Percentiles rank a stretch among this genome's conserved stretches.
Conservation (phyloP, 2,113 vertebrate species). For the Heptranchias perlo region DNA sequence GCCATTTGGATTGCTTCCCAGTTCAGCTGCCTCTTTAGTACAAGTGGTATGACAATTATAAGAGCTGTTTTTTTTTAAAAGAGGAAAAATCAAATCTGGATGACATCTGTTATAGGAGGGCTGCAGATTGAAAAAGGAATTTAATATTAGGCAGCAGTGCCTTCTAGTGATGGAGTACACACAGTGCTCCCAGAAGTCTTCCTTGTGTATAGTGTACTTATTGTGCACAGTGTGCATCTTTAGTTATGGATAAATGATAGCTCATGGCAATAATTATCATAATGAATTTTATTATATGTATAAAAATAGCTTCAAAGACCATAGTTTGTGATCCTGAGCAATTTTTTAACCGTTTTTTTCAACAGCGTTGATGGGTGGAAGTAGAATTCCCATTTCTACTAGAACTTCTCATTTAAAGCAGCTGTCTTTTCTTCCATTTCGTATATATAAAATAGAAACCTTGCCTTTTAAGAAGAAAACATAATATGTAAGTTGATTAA, state of each 20-base stretch:
- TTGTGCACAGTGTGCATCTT: neutral
- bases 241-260: neutral
- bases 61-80: neutral
- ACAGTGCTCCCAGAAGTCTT: neutral
- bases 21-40: neutral
- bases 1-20: neutral
- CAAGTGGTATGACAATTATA: neutral
- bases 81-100: neutral
- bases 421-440: neutral
- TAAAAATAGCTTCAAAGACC: neutral
- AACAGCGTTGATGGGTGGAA: neutral
- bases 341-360: neutral
- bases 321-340: neutral
- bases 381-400: neutral
- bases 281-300: neutral
- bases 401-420: neutral
- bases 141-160: neutral
- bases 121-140: neutral
- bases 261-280: neutral
- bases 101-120: neutral
- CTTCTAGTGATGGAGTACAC: neutral
- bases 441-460: neutral
- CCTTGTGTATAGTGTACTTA: neutral
- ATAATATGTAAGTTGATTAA: neutral
- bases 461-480: neutral